Percentiles rank a stretch among this genome's conserved stretches.
Evolutionary conservation across 2,113 vertebrate genomes (phyloP).

Genomic region (Neotoma lepida): DNA sequence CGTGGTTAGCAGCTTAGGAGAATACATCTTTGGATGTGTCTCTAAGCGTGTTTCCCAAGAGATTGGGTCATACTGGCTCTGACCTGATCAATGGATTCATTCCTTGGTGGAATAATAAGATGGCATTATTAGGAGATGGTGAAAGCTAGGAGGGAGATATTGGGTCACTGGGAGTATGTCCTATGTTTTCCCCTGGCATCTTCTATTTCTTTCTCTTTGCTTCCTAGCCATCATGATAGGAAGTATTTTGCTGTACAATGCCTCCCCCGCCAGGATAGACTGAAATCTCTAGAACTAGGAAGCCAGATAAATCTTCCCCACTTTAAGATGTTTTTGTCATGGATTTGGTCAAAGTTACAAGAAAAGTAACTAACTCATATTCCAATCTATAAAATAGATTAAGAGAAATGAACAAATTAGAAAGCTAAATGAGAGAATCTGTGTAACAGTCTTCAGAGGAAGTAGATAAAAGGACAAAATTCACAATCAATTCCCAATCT

Average conservation of each 20-base stretch:
- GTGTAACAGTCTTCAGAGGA: not conserved
- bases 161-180: not conserved
- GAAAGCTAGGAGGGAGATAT: not conserved
- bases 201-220: not conserved
- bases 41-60: not conserved
- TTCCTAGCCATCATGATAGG: not conserved
- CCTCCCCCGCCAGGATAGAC: not conserved
- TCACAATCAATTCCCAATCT: not conserved
- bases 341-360: not conserved
- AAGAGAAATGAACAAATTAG: not conserved
- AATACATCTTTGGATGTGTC: not conserved
- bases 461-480: not conserved
- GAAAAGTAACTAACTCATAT: not conserved
- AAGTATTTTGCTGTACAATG: not conserved
- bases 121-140: not conserved
- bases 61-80: not conserved
- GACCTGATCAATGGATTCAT: not conserved
- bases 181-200: not conserved
- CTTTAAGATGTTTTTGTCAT: not conserved
- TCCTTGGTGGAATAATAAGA: not conserved
- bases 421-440: not conserved
- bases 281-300: not conserved
- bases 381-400: slow-evolving; percentile 14
- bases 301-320: not conserved
- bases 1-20: not conserved